Evolutionary conservation across 2,113 vertebrate species (phyloP).

Genomic region (Syrmaticus mikado): DNA sequence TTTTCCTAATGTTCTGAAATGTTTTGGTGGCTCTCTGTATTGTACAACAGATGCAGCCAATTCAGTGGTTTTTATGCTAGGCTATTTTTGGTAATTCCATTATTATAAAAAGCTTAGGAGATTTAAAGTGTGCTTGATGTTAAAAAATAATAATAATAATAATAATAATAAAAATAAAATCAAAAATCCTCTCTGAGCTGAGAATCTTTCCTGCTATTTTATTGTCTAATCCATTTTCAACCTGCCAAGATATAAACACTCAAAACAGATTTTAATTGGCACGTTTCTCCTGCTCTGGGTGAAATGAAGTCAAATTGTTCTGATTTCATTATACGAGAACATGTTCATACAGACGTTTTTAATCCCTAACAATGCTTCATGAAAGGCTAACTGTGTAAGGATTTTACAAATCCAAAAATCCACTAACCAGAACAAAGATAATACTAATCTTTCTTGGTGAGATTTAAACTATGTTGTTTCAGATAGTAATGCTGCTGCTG

Average conservation of each 20-base stretch:
- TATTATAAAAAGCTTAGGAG: constrained; percentile 61
- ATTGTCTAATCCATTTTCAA: constrained; percentile 36
- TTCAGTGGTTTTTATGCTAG: constrained; percentile 26
- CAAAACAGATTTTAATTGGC: constrained; percentile 6
- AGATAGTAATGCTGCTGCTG: not conserved
- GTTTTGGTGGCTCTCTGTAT: not conserved
- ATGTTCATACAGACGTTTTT: constrained; percentile 31
- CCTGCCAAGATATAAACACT: constrained; percentile 17
- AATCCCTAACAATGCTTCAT: constrained; percentile 42
- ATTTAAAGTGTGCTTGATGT: constrained; percentile 58
- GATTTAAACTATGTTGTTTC: not conserved
- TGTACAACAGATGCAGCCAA: constrained; percentile 52
- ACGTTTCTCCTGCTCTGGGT: not conserved
- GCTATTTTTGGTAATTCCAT: constrained; percentile 58
- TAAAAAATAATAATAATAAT: not conserved
- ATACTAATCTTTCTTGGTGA: constrained; percentile 43
- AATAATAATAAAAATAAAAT: not conserved
- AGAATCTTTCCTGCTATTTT: constrained; percentile 45
- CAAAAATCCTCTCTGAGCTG: not conserved
- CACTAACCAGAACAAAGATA: constrained; percentile 54
- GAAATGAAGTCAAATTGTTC: constrained; percentile 34
- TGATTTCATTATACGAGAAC: not conserved
- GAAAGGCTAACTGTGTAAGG: constrained; percentile 58
- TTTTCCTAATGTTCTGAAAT: not conserved
- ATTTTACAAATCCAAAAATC: constrained; percentile 64